Conservation (phyloP, 2,113 vertebrate genomes). For the Catharus fuscescens region DNA sequence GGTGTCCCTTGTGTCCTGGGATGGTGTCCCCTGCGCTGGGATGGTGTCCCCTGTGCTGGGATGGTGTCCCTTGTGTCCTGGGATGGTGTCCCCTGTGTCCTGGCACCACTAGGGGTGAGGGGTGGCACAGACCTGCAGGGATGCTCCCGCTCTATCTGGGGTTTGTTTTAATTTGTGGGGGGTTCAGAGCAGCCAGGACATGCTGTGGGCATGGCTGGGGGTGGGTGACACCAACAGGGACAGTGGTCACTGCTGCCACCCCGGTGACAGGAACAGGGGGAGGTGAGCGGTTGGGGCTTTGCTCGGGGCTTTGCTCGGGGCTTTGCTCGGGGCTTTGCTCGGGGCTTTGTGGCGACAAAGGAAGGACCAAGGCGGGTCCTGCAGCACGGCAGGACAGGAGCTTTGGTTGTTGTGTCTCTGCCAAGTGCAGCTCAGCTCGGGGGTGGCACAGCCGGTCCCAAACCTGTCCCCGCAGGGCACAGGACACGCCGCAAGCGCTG, state of each 20-base stretch:
- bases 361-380: background rate
- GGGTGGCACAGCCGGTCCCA: rapidly evolving
- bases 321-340: background rate
- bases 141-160: background rate
- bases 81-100: background rate
- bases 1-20: too few relatives aligned
- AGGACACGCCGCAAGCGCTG: rapidly evolving
- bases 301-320: background rate
- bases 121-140: background rate
- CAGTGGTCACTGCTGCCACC: background rate
- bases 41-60: too few relatives aligned
- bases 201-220: rapidly evolving
- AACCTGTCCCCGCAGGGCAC: background rate
- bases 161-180: background rate
- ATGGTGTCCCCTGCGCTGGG: too few relatives aligned
- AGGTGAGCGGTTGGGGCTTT: background rate
- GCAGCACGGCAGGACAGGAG: rapidly evolving
- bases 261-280: background rate
- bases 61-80: rapidly evolving
- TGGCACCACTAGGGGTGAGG: rapidly evolving
- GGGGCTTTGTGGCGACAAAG: background rate
- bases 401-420: background rate
- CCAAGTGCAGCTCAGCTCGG: background rate
- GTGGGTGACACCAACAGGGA: background rate
- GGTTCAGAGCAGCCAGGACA: background rate